phyloP scores from a whole-genome alignment of 2,113 vertebrate species.

The Percina caprodes region DNA sequence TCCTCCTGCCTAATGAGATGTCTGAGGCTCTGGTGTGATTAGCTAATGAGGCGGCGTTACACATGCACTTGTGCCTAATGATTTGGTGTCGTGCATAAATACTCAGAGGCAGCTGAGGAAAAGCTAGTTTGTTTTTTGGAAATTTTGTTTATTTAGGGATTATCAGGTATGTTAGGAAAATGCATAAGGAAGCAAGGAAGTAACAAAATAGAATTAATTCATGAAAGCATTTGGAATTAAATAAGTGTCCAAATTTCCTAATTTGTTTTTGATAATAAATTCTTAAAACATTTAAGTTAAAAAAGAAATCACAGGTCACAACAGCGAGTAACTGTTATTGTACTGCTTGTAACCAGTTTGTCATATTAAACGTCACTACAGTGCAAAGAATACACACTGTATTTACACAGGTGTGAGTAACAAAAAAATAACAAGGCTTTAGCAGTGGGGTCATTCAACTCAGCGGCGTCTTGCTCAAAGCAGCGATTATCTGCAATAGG shows the following conservation, averaged over 20 bases:
- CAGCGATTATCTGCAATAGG: conserved; percentile 39
- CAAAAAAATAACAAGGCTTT: conserved; percentile 29
- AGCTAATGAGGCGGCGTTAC: conserved; percentile 61
- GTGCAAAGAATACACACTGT: conserved; percentile 5
- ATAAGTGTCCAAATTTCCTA: background rate
- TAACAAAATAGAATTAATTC: background rate
- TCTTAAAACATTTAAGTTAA: background rate
- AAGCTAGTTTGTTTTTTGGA: conserved; percentile 11
- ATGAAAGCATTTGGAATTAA: background rate
- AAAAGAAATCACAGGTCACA: background rate
- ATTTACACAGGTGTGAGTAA: conserved; percentile 24
- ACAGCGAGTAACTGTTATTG: background rate
- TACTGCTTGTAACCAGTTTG: conserved; percentile 15
- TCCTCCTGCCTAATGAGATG: conserved; percentile 55
- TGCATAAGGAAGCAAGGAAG: background rate
- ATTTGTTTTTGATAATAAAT: background rate
- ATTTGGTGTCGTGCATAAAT: conserved; percentile 44
- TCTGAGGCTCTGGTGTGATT: conserved; percentile 67
- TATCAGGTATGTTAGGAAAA: background rate
- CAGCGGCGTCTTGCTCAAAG: conserved; percentile 23
- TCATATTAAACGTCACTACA: background rate
- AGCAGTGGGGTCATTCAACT: conserved; percentile 29
- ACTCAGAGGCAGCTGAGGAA: conserved; percentile 28
- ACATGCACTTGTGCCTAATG: conserved; percentile 64
- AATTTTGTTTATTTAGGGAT: conserved; percentile 16